phyloP scores from a whole-genome alignment of 2,888 invertebrate genomes.

The Rhamnusium bicolor region DNA sequence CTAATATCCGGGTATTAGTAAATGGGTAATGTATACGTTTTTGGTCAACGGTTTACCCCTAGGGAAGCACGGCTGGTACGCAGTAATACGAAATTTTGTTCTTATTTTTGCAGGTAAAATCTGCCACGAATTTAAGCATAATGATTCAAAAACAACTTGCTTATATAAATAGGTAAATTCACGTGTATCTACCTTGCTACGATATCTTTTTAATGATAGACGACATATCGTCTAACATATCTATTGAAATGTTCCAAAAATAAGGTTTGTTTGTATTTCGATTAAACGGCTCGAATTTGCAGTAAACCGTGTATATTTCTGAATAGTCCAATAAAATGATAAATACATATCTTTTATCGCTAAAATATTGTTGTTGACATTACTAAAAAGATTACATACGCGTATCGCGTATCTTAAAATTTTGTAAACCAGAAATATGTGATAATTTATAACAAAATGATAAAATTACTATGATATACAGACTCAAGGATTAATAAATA shows the following conservation, averaged over 20 bases:
- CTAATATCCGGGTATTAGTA: too few species aligned
- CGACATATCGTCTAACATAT: background rate
- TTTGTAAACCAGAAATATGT: background rate
- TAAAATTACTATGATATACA: background rate
- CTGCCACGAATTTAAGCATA: too few species aligned
- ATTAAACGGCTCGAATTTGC: conserved; percentile 5
- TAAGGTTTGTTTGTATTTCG: background rate
- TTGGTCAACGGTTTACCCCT: too few species aligned
- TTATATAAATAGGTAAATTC: background rate
- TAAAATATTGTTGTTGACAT: background rate
- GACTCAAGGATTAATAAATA: too few species aligned
- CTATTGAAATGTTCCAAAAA: background rate
- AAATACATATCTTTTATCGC: background rate
- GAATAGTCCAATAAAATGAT: background rate
- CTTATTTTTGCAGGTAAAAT: too few species aligned
- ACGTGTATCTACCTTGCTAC: background rate
- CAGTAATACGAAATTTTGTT: too few species aligned
- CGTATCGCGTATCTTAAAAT: too few species aligned
- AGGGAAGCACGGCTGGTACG: too few species aligned
- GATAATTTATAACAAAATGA: background rate
- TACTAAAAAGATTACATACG: background rate
- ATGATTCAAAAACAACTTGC: too few species aligned
- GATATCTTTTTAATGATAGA: background rate
- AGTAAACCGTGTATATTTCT: background rate
- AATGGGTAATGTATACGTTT: too few species aligned